Percentiles rank a stretch among this genome's conserved stretches.
These are phyloP conservation scores for Tenthredo scrophulariae DNA, from an alignment of 2,888 invertebrate genomes.

Conservation along the genomic window DNA sequence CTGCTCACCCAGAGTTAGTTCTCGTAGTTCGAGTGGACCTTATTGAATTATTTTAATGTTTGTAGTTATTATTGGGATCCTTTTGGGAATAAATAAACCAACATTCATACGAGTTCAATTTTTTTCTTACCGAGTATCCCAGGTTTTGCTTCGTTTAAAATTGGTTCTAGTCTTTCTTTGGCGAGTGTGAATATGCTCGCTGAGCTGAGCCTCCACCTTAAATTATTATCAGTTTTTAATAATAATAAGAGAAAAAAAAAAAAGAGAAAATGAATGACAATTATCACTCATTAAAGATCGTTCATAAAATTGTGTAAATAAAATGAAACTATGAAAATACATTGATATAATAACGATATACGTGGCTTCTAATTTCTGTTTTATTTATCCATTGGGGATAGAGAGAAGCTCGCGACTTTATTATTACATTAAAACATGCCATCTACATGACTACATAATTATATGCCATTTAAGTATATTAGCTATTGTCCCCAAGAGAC, in stretches of 20 bases:
- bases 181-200: slow-evolving; percentile 78
- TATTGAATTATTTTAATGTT: slow-evolving; percentile 25
- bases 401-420: too few species aligned
- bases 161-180: slow-evolving; percentile 79
- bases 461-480: background rate
- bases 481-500: background rate
- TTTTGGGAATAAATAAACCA: background rate
- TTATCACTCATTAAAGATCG: background rate
- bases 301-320: background rate
- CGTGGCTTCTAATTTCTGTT: too few species aligned
- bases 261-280: background rate
- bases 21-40: slow-evolving; percentile 78
- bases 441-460: background rate
- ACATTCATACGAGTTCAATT: background rate
- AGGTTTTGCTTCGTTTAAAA: slow-evolving; percentile 79
- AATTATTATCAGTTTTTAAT: slow-evolving; percentile 26
- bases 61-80: background rate
- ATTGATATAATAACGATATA: too few species aligned
- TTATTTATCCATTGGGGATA: too few species aligned
- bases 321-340: background rate
- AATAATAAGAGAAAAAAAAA: background rate
- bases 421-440: background rate
- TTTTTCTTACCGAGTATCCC: slow-evolving; percentile 77
- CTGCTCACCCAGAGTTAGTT: slow-evolving; percentile 78
- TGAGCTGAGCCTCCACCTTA: slow-evolving; percentile 76